Evolutionary conservation across 1,140 invertebrate genomes (phyloP).

Genomic region (Zaprionus taronus): DNA sequence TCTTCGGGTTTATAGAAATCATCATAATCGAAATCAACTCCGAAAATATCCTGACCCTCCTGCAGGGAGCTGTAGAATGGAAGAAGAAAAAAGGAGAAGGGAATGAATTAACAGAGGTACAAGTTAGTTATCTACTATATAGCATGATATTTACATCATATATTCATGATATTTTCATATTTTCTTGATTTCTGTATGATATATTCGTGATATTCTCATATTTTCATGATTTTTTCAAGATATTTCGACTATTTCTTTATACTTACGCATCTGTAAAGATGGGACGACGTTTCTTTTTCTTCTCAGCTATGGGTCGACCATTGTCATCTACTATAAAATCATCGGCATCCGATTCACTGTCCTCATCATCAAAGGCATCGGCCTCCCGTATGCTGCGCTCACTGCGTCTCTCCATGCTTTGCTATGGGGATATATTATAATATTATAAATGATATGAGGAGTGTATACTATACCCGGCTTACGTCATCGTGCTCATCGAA

Average conservation of each 20-base stretch:
- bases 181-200: too few species aligned
- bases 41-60: constrained; percentile 99
- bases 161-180: too few species aligned
- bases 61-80: constrained; percentile 90
- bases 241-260: not conserved
- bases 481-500: constrained; percentile 94
- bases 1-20: constrained; percentile 96
- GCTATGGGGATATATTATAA: not conserved
- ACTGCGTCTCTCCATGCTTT: constrained; percentile 92
- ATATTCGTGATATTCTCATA: too few species aligned
- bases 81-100: not conserved
- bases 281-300: constrained; percentile 93
- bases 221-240: too few species aligned
- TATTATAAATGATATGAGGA: not conserved
- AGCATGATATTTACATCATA: not conserved
- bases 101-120: not conserved
- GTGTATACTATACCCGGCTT: constrained; percentile 79
- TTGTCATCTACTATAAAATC: constrained; percentile 99
- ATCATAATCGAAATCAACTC: constrained; percentile 99
- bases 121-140: not conserved
- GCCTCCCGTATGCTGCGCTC: constrained; percentile 88
- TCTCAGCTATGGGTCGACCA: constrained; percentile 94
- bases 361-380: constrained; percentile 90
- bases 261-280: constrained; percentile 96
- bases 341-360: constrained; percentile 94